phyloP scores from a whole-genome alignment of 2,888 invertebrate species.

The Troglohyphantes excavatus region DNA sequence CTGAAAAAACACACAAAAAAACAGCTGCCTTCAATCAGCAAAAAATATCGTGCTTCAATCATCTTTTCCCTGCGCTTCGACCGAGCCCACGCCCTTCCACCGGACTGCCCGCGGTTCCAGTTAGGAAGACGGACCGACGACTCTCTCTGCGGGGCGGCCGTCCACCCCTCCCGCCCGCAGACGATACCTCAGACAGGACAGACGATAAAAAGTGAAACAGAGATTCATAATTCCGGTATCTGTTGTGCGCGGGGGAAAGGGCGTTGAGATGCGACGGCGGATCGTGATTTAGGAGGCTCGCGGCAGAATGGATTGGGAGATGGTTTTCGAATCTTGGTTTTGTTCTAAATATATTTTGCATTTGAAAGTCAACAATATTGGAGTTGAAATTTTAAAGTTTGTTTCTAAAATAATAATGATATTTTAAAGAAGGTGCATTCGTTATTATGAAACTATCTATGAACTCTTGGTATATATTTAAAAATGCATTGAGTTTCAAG shows the following conservation, averaged over 20 bases:
- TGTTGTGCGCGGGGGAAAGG: background rate
- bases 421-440: too few relatives aligned
- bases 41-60: background rate
- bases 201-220: background rate
- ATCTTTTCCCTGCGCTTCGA: slow-evolving; percentile 23
- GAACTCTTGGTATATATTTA: too few relatives aligned
- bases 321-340: too few relatives aligned
- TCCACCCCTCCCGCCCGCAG: slow-evolving; percentile 2
- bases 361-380: too few relatives aligned
- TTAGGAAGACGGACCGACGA: background rate
- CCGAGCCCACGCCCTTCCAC: slow-evolving; percentile 19
- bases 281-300: too few relatives aligned
- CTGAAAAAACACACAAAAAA: background rate
- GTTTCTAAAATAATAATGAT: too few relatives aligned
- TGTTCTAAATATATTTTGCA: too few relatives aligned
- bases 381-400: too few relatives aligned
- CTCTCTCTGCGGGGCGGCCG: slow-evolving; percentile 20
- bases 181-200: background rate
- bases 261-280: background rate
- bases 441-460: too few relatives aligned
- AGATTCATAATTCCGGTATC: background rate
- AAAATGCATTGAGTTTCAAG: too few relatives aligned
- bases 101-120: slow-evolving; percentile 8
- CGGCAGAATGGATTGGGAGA: too few relatives aligned
- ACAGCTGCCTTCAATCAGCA: background rate